These are phyloP conservation scores for Salvelinus namaycush DNA, from an alignment of 2,113 vertebrate species.

Conservation along the genomic window DNA sequence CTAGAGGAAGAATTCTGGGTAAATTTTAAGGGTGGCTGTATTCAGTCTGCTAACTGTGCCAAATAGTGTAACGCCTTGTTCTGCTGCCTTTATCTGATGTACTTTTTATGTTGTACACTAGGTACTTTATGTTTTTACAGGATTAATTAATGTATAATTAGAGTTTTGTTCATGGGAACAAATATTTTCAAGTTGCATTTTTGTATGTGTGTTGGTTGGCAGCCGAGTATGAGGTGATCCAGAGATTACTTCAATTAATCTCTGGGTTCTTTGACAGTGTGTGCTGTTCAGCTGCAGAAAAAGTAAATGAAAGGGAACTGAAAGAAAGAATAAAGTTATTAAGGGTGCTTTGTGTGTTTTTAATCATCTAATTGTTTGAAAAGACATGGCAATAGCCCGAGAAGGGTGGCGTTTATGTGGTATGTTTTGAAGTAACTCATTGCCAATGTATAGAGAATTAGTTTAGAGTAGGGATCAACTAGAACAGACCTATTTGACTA, in stretches of 20 bases:
- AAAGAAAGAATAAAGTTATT: not conserved
- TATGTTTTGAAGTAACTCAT: not conserved
- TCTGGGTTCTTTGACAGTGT: not conserved
- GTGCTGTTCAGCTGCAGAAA: not conserved
- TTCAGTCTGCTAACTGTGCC: not conserved
- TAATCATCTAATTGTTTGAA: not conserved
- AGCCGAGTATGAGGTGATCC: not conserved
- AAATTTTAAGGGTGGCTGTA: not conserved
- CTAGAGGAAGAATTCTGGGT: not conserved
- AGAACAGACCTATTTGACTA: too few species aligned
- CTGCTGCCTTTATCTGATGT: conserved; percentile 1
- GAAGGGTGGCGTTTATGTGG: not conserved
- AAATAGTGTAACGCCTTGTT: not conserved
- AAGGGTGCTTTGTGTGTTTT: not conserved
- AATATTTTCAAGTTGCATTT: not conserved
- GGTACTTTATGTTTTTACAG: not conserved
- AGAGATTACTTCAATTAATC: not conserved
- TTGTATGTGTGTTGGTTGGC: not conserved
- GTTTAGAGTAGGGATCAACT: too few species aligned
- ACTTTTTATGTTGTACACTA: not conserved
- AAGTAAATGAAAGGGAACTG: not conserved
- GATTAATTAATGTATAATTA: not conserved
- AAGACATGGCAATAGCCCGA: not conserved
- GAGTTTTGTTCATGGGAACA: not conserved
- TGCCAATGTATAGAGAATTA: not conserved